These are phyloP conservation scores for Celastrina argiolus DNA, from an alignment of 2,888 invertebrate species.

Conservation along the genomic window DNA sequence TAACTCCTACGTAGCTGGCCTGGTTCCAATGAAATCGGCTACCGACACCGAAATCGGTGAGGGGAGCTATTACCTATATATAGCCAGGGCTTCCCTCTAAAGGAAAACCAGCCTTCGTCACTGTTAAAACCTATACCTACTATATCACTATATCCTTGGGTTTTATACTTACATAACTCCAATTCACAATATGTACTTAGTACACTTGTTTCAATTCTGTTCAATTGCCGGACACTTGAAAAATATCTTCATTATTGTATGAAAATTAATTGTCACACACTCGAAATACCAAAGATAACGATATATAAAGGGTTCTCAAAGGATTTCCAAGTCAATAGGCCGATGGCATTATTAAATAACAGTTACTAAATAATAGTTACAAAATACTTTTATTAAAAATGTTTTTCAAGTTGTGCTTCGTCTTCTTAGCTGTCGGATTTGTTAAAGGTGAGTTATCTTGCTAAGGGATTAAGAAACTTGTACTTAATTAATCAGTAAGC, in stretches of 20 bases:
- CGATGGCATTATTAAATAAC: neutral
- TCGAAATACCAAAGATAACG: neutral
- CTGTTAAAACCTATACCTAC: too few relatives aligned
- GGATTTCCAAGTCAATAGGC: neutral
- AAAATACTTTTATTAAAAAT: neutral
- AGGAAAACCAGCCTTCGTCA: too few relatives aligned
- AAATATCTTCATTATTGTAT: neutral
- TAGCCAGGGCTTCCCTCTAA: too few relatives aligned
- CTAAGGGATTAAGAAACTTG: neutral
- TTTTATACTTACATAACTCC: neutral
- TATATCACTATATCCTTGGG: too few relatives aligned
- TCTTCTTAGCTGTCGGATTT: neutral
- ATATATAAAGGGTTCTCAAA: conserved; percentile 5
- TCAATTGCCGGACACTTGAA: neutral
- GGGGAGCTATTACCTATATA: too few relatives aligned
- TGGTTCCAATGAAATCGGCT: too few relatives aligned
- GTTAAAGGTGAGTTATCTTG: neutral
- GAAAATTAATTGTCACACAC: conserved; percentile 8
- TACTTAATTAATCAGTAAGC: neutral
- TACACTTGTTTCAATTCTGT: neutral
- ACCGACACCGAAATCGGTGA: too few relatives aligned
- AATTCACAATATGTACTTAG: neutral
- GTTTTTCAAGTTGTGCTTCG: conserved; percentile 2
- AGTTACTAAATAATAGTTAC: neutral
- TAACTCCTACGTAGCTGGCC: too few relatives aligned